Percentiles rank a stretch among this genome's conserved stretches.
Evolutionary conservation across 2,888 invertebrate genomes (phyloP).

Genomic region (Pyrgus malvae): DNA sequence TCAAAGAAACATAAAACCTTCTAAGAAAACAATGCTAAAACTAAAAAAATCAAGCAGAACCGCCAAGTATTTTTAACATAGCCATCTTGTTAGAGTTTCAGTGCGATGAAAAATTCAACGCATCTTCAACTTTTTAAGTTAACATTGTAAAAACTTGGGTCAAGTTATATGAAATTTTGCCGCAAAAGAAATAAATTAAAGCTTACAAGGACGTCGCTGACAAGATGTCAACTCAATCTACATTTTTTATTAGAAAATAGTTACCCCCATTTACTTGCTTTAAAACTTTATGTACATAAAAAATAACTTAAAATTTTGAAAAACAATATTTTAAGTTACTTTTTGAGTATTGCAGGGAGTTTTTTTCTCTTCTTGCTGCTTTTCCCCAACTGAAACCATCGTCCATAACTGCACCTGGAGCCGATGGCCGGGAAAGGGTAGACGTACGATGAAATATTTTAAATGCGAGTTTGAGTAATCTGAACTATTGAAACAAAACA

Average conservation of each 20-base stretch:
- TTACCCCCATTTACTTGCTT: not conserved
- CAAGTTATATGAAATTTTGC: conserved; percentile 36
- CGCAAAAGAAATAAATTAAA: conserved; percentile 12
- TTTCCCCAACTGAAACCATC: too few species aligned
- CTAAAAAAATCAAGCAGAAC: not conserved
- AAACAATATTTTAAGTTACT: too few species aligned
- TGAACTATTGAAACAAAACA: too few species aligned
- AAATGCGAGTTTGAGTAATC: too few species aligned
- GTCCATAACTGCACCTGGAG: too few species aligned
- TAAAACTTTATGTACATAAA: not conserved
- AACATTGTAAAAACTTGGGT: conserved; percentile 32
- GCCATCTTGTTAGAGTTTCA: conserved; percentile 6
- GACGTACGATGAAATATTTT: too few species aligned
- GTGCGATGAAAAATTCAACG: conserved; percentile 35
- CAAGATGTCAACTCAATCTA: conserved; percentile 2
- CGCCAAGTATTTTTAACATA: not conserved
- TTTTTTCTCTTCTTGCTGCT: too few species aligned
- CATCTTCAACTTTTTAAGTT: conserved; percentile 31
- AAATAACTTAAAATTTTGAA: too few species aligned
- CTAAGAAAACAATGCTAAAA: not conserved
- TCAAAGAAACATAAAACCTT: too few species aligned
- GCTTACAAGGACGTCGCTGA: not conserved
- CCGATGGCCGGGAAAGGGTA: too few species aligned
- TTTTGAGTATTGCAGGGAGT: too few species aligned
- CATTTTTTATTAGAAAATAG: not conserved